Conservation (phyloP, 53 echinoderm and acorn worm genomes). For the Holothuria scabra region DNA sequence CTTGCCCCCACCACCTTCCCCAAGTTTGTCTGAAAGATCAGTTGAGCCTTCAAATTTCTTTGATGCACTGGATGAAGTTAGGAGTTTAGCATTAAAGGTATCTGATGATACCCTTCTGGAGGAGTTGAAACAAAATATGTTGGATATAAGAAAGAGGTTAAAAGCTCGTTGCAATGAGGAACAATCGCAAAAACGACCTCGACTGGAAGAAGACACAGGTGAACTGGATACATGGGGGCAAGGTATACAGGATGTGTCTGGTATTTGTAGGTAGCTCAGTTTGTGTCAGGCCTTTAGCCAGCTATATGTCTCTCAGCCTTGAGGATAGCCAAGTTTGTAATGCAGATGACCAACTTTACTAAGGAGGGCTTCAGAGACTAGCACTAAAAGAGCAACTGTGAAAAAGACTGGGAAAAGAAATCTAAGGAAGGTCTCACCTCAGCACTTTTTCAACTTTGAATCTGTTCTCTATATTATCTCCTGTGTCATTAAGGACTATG, state of each 20-base stretch:
- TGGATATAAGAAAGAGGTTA: conserved; percentile 28
- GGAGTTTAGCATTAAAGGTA: conserved; percentile 10
- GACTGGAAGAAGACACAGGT: conserved; percentile 3
- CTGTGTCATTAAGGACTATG: too few species aligned
- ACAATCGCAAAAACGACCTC: background rate
- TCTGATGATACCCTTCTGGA: background rate
- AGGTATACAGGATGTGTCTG: background rate
- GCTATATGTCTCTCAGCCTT: too few species aligned
- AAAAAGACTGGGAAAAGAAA: too few species aligned
- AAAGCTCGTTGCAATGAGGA: background rate
- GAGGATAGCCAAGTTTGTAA: too few species aligned
- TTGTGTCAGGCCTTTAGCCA: too few species aligned
- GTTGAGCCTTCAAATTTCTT: conserved; percentile 17
- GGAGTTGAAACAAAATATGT: conserved; percentile 2
- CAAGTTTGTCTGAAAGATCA: background rate
- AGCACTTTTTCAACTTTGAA: too few species aligned
- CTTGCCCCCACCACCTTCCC: conserved; percentile 2
- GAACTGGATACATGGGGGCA: conserved; percentile 24
- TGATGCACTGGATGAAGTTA: conserved; percentile 1
- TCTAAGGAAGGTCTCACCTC: too few species aligned
- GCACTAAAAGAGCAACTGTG: too few species aligned
- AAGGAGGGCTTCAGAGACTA: too few species aligned
- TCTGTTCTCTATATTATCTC: too few species aligned
- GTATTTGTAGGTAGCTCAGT: background rate
- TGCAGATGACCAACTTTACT: too few species aligned